These are phyloP conservation scores for Phasia obesa DNA, from an alignment of 2,888 invertebrate genomes.

Conservation along the genomic window DNA sequence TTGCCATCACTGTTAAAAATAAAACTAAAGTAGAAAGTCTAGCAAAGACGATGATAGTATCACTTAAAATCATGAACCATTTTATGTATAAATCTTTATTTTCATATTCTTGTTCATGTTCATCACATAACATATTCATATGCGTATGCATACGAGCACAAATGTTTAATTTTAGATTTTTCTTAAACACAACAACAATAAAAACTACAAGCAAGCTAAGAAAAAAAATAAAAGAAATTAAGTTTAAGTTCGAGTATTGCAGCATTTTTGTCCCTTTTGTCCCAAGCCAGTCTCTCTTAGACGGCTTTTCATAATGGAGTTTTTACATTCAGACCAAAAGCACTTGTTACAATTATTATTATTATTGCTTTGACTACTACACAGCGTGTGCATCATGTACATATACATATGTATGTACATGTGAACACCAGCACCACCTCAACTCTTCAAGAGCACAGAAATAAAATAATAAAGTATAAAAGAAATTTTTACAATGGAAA, in stretches of 20 bases:
- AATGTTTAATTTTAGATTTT: conserved; percentile 51
- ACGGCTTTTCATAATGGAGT: conserved; percentile 18
- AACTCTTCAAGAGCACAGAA: conserved; percentile 15
- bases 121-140: too few relatives aligned
- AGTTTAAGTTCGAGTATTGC: conserved; percentile 65
- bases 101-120: conserved; percentile 18
- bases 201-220: neutral
- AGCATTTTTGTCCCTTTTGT: conserved; percentile 50
- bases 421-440: conserved; percentile 19
- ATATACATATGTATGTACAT: too few relatives aligned
- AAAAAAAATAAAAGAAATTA: conserved; percentile 31
- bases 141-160: conserved; percentile 30
- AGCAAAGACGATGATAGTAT: conserved; percentile 3
- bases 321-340: conserved; percentile 38
- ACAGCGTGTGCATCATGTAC: too few relatives aligned
- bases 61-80: conserved; percentile 44
- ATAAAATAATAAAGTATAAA: neutral
- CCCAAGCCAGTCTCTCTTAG: neutral
- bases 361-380: conserved; percentile 32
- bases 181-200: conserved; percentile 45
- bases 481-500: conserved; percentile 49
- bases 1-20: conserved; percentile 1
- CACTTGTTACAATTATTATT: conserved; percentile 58
- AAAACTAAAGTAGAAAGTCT: conserved; percentile 7
- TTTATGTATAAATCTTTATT: conserved; percentile 34